Evolutionary conservation across 2,797 vertebrate genomes (phyloP).

Genomic region (Parotocinclus haroldoi): DNA sequence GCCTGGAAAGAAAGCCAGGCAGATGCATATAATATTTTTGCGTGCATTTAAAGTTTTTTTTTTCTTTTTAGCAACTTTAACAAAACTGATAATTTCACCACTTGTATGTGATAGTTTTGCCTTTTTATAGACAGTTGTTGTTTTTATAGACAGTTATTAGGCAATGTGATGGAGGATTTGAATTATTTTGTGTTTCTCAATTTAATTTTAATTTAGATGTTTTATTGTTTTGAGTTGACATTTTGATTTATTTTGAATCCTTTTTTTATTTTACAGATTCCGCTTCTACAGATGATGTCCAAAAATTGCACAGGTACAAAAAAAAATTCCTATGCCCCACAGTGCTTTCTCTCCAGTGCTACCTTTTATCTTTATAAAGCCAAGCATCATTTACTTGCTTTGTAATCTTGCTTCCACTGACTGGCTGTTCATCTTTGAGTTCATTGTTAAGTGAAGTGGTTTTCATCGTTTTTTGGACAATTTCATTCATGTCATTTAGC

Average conservation of each 20-base stretch:
- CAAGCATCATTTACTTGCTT: conserved; percentile 3
- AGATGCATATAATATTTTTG: no score
- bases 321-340: conserved; percentile 41
- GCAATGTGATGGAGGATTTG: neutral
- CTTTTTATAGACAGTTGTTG: neutral
- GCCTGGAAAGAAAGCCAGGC: no score
- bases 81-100: no score
- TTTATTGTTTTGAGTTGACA: conserved; percentile 13
- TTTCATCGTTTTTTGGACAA: no score
- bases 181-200: conserved; percentile 1
- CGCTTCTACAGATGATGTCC: conserved; percentile 67
- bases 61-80: no score
- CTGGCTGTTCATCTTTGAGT: no score
- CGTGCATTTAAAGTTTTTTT: no score
- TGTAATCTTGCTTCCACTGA: neutral
- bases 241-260: conserved; percentile 66
- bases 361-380: conserved; percentile 17
- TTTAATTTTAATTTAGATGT: conserved; percentile 1
- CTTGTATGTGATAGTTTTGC: neutral
- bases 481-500: no score
- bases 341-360: conserved; percentile 4
- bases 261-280: conserved; percentile 80
- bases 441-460: no score
- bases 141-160: no score
- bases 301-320: conserved; percentile 73